Evolutionary conservation across 2,797 vertebrate genomes (phyloP), one percentile per base, ranked within the genome.

Genomic region (Hybognathus amarus): DNA sequence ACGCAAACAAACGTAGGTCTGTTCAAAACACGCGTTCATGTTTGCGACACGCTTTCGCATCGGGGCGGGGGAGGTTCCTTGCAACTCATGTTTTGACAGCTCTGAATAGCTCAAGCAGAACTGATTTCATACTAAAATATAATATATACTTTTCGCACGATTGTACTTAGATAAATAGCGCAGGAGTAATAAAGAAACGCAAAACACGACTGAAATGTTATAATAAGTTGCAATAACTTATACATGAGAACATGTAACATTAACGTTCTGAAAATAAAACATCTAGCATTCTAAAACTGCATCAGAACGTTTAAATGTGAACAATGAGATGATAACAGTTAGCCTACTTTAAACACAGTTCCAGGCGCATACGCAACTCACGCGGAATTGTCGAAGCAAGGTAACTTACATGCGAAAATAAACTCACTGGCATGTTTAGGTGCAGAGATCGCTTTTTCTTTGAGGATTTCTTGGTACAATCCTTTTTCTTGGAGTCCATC

Each of bases 341-440:
- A 45, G 45, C 13, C 45, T 15, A 63, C 38, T 77, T 47, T 71
- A 18, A 42, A 50, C 17, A 50, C 47, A 18, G 71, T 68, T 18
- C 36, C 45, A 59, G 24, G 6, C 38, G 40, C 63, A 47, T 67
- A 83, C 74, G 50, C 47, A 77, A 30, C 56, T 52, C 56, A 6
- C 6, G 61, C 36, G 52, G 42, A 69, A 50, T 66, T 45, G 13
- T 22, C 68, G 24, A n/a, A 68, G 74, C 15, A 17, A 36, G 36
- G 5, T 61, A 38, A 7, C 36, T 7, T 38, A 10, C 40, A 42
- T 45, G 42, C 3, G 12, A 47, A 47, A 70, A 82, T 3, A 18
- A 89, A 94, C 94, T 94, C 90, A 95, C 95, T 77, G 94, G 94
- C 93, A 95, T 92, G 91, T 94, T 93, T 79, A 95, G 91, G 84